Percentiles rank a stretch among this genome's conserved stretches.
These are phyloP conservation scores for Garra rufa DNA, from an alignment of 2,113 vertebrate genomes.

Conservation along the genomic window DNA sequence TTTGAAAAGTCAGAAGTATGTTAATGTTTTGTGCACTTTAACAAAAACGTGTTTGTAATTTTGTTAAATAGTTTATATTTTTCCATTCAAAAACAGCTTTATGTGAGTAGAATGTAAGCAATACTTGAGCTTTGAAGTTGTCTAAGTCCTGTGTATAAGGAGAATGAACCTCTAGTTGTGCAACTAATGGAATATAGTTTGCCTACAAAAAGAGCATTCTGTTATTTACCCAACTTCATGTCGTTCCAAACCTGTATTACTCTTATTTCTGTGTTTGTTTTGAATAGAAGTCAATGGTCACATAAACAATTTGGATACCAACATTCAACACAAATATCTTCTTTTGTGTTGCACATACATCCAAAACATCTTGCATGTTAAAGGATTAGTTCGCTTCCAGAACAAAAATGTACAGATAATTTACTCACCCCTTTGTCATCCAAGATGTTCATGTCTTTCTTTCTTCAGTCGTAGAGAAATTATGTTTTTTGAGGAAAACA, in stretches of 20 bases:
- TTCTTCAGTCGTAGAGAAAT: too few relatives aligned
- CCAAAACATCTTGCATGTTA: not conserved
- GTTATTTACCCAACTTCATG: not conserved
- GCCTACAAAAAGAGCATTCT: not conserved
- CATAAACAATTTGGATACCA: not conserved
- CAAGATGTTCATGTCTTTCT: too few relatives aligned
- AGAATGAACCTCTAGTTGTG: not conserved
- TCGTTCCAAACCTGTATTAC: not conserved
- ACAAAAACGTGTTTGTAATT: not conserved
- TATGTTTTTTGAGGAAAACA: too few relatives aligned
- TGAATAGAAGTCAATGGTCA: not conserved
- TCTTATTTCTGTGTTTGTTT: not conserved
- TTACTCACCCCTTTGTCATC: too few relatives aligned
- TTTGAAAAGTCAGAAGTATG: not conserved
- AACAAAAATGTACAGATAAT: too few relatives aligned
- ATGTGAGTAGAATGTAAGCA: not conserved
- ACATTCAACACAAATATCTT: not conserved
- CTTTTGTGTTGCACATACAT: not conserved
- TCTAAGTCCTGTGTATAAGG: not conserved
- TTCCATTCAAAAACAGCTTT: not conserved
- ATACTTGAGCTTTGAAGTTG: not conserved
- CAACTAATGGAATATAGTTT: not conserved
- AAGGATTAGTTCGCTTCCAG: too few relatives aligned
- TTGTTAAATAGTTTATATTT: not conserved
- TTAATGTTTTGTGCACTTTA: not conserved